Evolutionary conservation across 1,140 invertebrate species (phyloP), one percentile per base, ranked within the genome.

Genomic region (Kradibia gibbosae): DNA sequence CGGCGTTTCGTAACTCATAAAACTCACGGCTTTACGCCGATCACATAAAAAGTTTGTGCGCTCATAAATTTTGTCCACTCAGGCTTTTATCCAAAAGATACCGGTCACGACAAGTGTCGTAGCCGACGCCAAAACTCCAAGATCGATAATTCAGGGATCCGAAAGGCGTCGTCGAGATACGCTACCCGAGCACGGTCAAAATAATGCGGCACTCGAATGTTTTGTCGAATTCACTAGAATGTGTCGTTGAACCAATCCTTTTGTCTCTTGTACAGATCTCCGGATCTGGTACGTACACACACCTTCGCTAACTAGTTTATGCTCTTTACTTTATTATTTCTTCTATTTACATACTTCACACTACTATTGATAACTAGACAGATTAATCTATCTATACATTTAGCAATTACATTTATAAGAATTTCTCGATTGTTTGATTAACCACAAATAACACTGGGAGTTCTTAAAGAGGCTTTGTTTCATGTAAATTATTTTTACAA

Each of bases 1-100:
- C n/a, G n/a, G n/a, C 50, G 78, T 67, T 73, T 78, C 48, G 42
- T 78, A 71, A 53, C 36, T 80, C 70, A 53, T 73, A 72, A 72
- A 80, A 39, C 53, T 39, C 77, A 31, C 50, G 57, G 31, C 2
- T 36, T 25, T 74, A 39, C 67, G 62, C 78, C 70, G 71, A 80
- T 74, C 71, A 45, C n/a, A 62, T 57, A 80, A 74, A 74, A 80
- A 80, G 20, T 72, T 48, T 10, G 10, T 8, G 70, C 70, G n/a
- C 70, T 57, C 67, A 39, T 60, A 60, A 80, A 60, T 60, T 80
- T 36, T 20, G 50, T 17, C 34, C 34, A 34, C 25, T 34, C 72
- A 10, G 20, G 50, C 72, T 74, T 53, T 53, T 57, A 20, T 57
- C 50, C 31, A 31, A 65, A 34, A 79, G 78, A 79, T 79, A 50